Evolutionary conservation across 2,797 vertebrate genomes (phyloP), one percentile per base, ranked within the genome.

Genomic region (Manis javanica): DNA sequence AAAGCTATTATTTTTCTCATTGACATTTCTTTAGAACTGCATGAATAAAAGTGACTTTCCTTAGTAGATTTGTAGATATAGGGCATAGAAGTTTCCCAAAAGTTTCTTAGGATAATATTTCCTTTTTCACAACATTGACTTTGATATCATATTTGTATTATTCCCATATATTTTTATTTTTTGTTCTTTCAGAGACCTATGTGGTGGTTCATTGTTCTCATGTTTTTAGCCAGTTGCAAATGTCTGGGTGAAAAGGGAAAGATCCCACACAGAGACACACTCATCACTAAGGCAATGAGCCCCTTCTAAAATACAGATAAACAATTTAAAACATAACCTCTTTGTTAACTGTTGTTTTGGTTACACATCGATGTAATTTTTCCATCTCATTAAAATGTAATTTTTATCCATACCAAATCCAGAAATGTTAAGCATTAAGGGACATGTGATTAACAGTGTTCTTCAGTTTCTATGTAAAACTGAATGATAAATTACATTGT

Each of bases 21-120:
- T 91, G 66, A 39, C 31, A 84, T 87, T 92, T 90, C 66, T 83
- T 87, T n/a, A 81, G 24, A 82, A 84, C 77, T 61, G 12, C 39
- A 79, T 57, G 13, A 46, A 83, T 68, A 83, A 82, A 85, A 23
- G 7, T 55, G 37, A 4, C 4, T 68, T 63, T 90, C 5, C 23
- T 7, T 26, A 57, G 87, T 92, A 81, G 15, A 81, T 90, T 29
- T 92, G 4, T 85, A 81, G 85, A 72, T 51, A 83, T 15, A 3
- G 12, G 7, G 6, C 49, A 64, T 12, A 82, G 31, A 75, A 90
- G n/a, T 78, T 55, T 86, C 87, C 13, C 4, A 64, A 64, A 84
- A 21, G 0, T 57, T 96, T 90, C 19, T 34, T 42, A 29, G 7
- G 23, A 4, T 79, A 91, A 39, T 7, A 16, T 64, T 79, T 16